Conservation (phyloP, 1,140 invertebrate species). For the Gonioctena quinquepunctata region DNA sequence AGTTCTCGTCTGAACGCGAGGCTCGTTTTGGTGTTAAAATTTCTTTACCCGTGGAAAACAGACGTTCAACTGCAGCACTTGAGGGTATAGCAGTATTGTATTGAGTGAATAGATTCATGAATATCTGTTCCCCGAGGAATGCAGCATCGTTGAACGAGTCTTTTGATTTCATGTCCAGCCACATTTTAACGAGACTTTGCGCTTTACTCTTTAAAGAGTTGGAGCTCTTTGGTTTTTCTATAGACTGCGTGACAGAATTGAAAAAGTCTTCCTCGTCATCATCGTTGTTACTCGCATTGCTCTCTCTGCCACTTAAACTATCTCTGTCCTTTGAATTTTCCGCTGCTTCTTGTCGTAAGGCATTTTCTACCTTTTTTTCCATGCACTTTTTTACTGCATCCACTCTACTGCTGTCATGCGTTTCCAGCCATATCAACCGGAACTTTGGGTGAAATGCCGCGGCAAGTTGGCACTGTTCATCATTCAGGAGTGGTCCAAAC, state of each 20-base stretch:
- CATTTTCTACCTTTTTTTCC: neutral
- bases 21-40: too few relatives aligned
- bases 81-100: neutral
- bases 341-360: neutral
- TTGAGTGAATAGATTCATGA: neutral
- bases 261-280: neutral
- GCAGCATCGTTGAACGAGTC: neutral
- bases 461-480: neutral
- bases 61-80: neutral
- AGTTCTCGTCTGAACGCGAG: too few relatives aligned
- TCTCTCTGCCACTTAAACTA: neutral
- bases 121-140: neutral
- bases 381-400: neutral
- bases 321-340: neutral
- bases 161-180: neutral
- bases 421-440: neutral
- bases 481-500: neutral
- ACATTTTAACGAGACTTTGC: neutral
- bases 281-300: neutral
- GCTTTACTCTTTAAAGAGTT: neutral
- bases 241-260: neutral
- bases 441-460: neutral
- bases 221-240: neutral
- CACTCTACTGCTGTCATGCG: neutral
- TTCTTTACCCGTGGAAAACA: too few relatives aligned